Evolutionary conservation across 92 coral and sea anemone genomes (phyloP).

Genomic region (Metridium senile): DNA sequence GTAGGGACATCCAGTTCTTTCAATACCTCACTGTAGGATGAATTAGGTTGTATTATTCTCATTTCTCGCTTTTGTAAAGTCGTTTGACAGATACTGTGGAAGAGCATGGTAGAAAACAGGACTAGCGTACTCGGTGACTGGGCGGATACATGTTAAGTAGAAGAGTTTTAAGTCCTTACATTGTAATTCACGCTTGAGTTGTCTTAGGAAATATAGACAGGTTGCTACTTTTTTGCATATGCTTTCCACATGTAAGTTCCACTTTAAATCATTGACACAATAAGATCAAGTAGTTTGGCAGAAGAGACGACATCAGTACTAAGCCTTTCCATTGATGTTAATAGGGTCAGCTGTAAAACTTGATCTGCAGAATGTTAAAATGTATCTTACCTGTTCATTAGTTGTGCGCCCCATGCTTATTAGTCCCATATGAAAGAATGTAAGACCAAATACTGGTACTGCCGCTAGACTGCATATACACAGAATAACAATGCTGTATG

Average conservation of each 20-base stretch:
- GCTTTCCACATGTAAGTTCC: no score
- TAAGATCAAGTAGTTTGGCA: no score
- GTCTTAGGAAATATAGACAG: no score
- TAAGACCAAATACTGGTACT: conserved; percentile 91
- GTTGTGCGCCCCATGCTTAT: conserved; percentile 96
- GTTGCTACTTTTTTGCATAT: no score
- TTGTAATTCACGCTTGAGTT: no score
- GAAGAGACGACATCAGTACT: no score
- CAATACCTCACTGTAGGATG: conserved; percentile 18
- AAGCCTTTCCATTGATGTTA: no score
- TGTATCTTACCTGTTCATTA: conserved; percentile 82
- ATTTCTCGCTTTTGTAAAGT: conserved; percentile 44
- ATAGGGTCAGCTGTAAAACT: no score
- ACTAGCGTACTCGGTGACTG: conserved; percentile 21
- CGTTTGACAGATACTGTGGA: conserved; percentile 25
- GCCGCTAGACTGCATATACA: conserved; percentile 86
- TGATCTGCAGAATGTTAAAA: background rate
- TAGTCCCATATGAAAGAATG: conserved; percentile 92
- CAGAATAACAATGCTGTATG: conserved; percentile 73
- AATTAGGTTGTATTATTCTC: conserved; percentile 21
- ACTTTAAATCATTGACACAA: no score
- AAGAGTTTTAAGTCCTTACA: conserved; percentile 3
- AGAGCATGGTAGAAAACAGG: conserved; percentile 35
- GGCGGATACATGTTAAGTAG: conserved; percentile 44
- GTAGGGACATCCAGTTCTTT: background rate